Base-by-base conservation (phyloP, 1,140 invertebrate species). In the Protaetia brevitarsis region DNA sequence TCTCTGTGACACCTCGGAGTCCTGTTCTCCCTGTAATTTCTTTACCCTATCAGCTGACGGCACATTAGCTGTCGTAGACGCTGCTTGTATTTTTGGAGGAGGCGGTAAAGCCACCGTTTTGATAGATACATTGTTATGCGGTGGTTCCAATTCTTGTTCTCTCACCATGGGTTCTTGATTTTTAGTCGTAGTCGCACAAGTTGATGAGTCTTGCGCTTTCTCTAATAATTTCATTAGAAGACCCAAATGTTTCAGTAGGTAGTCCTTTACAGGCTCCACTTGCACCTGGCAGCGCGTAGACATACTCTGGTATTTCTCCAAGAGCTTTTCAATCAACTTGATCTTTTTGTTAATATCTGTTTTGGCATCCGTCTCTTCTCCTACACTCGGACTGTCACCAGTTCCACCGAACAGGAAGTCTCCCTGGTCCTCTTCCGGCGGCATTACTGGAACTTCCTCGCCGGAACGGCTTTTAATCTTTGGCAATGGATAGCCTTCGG, bases 211-310 rank as follows among this genome's bases (percentile, higher is more conserved):
- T 5, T 11, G 19, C 0, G 28, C 1, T 8, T 61, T 34, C n/a
- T 61, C 59, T n/a, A 61, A n/a, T 21, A 61, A 34, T n/a, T 61
- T 34, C 31, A 34, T 61, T 21, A 74, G 51, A 66, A 71, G 68
- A 2, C 34, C 59, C 34, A 75, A 56, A 29, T 76, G 72, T 8
- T 69, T 31, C 11, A 71, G 61, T 23, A 76, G 66, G 61, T 76
- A 76, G 45, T 72, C 69, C 27, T 68, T 71, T 0, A 76, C 73
- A 2, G 73, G 69, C 56, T 71, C 66, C 2, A 72, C 74, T 51
- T 71, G 30, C 16, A 68, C 60, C 36, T 73, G 73, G 37, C 72
- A 73, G n/a, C 41, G 41, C 0, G 37, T 28, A 5, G 67, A 72
- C 59, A 76, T 63, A 10, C 69, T 60, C 8, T 74, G 60, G 64